Evolutionary conservation across 2,888 invertebrate species (phyloP).

Genomic region (Pristionchus entomophagus): DNA sequence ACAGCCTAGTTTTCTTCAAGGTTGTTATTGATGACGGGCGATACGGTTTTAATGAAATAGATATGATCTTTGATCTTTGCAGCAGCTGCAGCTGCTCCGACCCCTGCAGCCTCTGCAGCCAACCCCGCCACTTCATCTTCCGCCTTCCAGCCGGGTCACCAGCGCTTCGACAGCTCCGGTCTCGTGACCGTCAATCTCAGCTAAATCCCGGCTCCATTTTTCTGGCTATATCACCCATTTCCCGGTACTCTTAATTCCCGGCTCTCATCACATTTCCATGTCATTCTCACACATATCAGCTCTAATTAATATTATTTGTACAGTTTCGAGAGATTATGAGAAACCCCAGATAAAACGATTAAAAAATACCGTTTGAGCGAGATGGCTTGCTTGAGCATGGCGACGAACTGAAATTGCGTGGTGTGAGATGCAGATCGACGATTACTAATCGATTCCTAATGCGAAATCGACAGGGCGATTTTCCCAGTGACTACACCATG

Average conservation of each 20-base stretch:
- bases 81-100: neutral
- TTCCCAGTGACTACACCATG: too few species aligned
- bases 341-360: neutral
- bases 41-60: too few species aligned
- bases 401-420: constrained; percentile 51
- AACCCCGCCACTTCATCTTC: neutral
- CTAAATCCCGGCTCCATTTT: neutral
- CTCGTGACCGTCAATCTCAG: constrained; percentile 44
- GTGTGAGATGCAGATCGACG: neutral
- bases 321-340: constrained; percentile 7
- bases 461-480: too few species aligned
- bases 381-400: constrained; percentile 56
- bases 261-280: neutral
- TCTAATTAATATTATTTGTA: constrained; percentile 22
- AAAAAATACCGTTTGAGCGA: constrained; percentile 52
- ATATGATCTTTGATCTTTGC: neutral
- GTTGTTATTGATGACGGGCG: too few species aligned
- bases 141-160: constrained; percentile 20
- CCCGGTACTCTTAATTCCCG: neutral
- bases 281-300: neutral
- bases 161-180: constrained; percentile 44
- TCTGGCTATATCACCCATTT: neutral
- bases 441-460: neutral
- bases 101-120: neutral
- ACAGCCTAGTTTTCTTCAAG: too few species aligned